Conservation (phyloP, 2,113 vertebrate genomes). For the Hyaena hyaena region DNA sequence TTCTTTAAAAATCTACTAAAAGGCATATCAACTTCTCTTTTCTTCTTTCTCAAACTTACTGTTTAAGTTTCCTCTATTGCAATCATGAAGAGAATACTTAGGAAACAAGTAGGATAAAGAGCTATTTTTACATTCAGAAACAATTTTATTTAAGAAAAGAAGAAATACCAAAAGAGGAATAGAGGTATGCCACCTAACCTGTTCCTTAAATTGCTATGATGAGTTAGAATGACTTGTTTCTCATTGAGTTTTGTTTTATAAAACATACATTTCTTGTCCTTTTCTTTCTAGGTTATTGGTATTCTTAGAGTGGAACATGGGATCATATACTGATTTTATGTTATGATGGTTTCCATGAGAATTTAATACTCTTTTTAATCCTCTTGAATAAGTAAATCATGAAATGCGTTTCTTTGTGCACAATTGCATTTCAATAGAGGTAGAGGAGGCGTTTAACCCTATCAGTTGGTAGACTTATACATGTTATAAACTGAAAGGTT, state of each 20-base stretch:
- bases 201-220: background rate
- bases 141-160: constrained; percentile 28
- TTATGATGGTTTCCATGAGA: background rate
- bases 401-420: background rate
- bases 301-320: background rate
- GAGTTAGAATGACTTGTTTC: background rate
- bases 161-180: background rate
- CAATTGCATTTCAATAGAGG: background rate
- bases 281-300: background rate
- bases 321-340: background rate
- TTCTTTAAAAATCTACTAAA: constrained; percentile 7
- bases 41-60: background rate
- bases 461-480: background rate
- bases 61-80: background rate
- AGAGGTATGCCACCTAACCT: background rate
- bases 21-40: background rate
- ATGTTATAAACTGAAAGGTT: background rate
- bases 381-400: background rate
- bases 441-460: background rate
- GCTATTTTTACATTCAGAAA: background rate
- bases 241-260: background rate
- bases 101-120: background rate
- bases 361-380: background rate
- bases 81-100: constrained; percentile 18
- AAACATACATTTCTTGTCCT: background rate